Evolutionary conservation across 1,140 invertebrate genomes (phyloP).

Genomic region (Pogonomyrmex barbatus): DNA sequence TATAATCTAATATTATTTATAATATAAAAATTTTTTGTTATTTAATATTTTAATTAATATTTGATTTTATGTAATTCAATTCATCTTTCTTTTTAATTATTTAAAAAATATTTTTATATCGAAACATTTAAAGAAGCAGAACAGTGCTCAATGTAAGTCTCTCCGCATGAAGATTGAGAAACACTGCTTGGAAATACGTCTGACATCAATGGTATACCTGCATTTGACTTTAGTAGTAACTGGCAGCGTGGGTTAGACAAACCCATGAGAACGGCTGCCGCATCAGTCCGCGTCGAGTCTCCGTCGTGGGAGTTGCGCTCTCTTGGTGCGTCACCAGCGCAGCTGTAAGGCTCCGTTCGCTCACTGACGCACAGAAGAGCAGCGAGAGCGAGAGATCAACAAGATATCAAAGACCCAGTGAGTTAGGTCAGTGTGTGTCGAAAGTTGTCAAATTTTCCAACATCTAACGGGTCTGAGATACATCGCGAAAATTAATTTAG

Average conservation of each 20-base stretch:
- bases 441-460: neutral
- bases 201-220: constrained; percentile 55
- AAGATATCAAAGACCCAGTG: constrained; percentile 31
- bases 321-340: constrained; percentile 69
- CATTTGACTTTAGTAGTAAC: constrained; percentile 61
- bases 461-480: constrained; percentile 21
- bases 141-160: neutral
- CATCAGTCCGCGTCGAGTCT: constrained; percentile 71
- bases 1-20: neutral
- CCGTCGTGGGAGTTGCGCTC: constrained; percentile 72
- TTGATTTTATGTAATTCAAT: neutral
- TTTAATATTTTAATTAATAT: neutral
- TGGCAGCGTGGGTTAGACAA: constrained; percentile 69
- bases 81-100: neutral
- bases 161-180: neutral
- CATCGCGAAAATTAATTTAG: constrained; percentile 59
- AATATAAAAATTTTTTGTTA: neutral
- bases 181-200: neutral
- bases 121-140: neutral
- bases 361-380: constrained; percentile 64
- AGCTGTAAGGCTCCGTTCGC: constrained; percentile 16
- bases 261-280: constrained; percentile 58
- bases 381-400: constrained; percentile 47
- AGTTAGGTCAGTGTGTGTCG: constrained; percentile 52
- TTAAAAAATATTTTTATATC: neutral